Percentiles rank a stretch among this genome's conserved stretches.
Evolutionary conservation across 2,888 invertebrate genomes (phyloP).

Genomic region (Tipula lateralis): DNA sequence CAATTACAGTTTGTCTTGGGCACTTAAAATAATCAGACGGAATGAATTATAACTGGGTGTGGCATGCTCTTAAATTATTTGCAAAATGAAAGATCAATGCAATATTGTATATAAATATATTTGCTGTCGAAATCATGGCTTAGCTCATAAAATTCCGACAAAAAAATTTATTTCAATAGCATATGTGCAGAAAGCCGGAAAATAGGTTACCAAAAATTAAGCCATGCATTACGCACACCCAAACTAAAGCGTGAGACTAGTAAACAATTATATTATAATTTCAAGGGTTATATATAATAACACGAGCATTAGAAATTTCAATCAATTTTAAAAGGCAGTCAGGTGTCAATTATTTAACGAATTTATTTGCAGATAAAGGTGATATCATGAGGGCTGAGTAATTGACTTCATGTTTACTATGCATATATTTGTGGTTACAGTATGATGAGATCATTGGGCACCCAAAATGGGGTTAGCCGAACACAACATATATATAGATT

Average conservation of each 20-base stretch:
- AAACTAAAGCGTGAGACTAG: background rate
- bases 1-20: background rate
- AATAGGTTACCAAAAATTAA: background rate
- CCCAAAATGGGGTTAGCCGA: background rate
- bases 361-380: background rate
- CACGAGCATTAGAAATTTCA: background rate
- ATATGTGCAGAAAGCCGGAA: constrained; percentile 2
- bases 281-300: background rate
- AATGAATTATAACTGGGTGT: background rate
- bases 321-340: background rate
- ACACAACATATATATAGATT: background rate
- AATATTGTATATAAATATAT: background rate
- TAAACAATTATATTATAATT: background rate
- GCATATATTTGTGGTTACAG: background rate
- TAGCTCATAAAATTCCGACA: background rate
- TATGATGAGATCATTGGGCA: background rate
- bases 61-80: background rate
- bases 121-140: background rate
- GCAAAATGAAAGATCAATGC: background rate
- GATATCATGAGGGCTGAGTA: constrained; percentile 24
- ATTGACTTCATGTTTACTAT: background rate
- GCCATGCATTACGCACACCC: background rate
- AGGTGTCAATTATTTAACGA: background rate
- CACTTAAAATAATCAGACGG: background rate
- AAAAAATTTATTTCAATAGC: background rate